Conservation (phyloP, 2,797 vertebrate genomes). For the Dipus sagitta region DNA sequence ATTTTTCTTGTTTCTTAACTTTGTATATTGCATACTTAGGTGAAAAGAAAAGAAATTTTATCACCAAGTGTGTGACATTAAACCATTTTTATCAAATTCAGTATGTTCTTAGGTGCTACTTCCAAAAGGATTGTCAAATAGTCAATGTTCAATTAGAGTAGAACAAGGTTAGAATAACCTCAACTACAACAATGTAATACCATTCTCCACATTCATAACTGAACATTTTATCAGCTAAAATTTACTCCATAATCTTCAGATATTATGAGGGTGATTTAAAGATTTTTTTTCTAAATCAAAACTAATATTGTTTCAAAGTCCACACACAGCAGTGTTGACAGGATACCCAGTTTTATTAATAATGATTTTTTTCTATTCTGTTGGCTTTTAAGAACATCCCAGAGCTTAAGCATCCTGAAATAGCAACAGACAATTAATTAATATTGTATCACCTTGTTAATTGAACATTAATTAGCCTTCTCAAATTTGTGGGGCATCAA, state of each 20-base stretch:
- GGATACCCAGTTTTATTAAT: not conserved
- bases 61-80: slow-evolving; percentile 38
- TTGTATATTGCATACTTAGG: not conserved
- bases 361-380: not conserved
- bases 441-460: not conserved
- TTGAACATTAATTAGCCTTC: not conserved
- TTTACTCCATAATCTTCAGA: not conserved
- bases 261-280: not conserved
- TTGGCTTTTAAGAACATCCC: not conserved
- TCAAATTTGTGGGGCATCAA: not conserved
- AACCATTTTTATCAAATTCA: slow-evolving; percentile 58
- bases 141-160: slow-evolving; percentile 22
- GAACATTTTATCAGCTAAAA: slow-evolving; percentile 37
- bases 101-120: slow-evolving; percentile 1
- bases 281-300: not conserved
- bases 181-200: not conserved
- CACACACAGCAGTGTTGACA: not conserved
- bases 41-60: slow-evolving; percentile 6
- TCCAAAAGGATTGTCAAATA: slow-evolving; percentile 50
- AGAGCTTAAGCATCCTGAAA: not conserved
- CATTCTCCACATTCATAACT: not conserved
- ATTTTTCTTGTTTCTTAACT: slow-evolving; percentile 35
- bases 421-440: not conserved
- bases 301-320: not conserved
- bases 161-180: slow-evolving; percentile 61